Evolutionary conservation across 2,113 vertebrate genomes (phyloP).

Genomic region (Rousettus leschenaultii): DNA sequence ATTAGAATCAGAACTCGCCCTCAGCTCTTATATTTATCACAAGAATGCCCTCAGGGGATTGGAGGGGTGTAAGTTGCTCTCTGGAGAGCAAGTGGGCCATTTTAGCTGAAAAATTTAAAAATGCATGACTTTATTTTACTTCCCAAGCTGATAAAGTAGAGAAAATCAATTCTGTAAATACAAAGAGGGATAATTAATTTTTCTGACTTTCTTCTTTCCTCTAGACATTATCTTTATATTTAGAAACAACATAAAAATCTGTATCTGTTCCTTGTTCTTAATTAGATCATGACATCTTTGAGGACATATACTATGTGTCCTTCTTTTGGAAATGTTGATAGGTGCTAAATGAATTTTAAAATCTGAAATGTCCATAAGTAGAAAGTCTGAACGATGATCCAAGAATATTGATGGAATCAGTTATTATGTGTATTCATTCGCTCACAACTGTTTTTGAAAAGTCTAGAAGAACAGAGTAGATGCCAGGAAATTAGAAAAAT

Average conservation of each 20-base stretch:
- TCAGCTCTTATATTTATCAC: neutral
- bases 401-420: neutral
- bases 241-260: neutral
- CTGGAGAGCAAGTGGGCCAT: neutral
- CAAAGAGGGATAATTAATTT: neutral
- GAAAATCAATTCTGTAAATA: neutral
- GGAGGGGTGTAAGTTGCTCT: neutral
- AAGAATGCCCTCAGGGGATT: neutral
- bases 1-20: neutral
- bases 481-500: conserved; percentile 51
- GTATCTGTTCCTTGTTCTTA: neutral
- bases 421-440: neutral
- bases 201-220: neutral
- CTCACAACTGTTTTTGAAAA: conserved; percentile 21
- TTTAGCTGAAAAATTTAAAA: conserved; percentile 3
- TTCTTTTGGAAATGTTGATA: neutral
- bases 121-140: neutral
- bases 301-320: neutral
- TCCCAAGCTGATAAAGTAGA: neutral
- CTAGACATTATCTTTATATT: neutral
- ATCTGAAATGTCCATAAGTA: neutral
- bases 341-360: conserved; percentile 15
- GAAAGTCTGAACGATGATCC: neutral
- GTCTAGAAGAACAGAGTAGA: conserved; percentile 23
- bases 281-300: conserved; percentile 1